Percentiles rank a stretch among this genome's conserved stretches.
Conservation (phyloP, 2,888 invertebrate genomes). For the Bruchidius siliquastri region DNA sequence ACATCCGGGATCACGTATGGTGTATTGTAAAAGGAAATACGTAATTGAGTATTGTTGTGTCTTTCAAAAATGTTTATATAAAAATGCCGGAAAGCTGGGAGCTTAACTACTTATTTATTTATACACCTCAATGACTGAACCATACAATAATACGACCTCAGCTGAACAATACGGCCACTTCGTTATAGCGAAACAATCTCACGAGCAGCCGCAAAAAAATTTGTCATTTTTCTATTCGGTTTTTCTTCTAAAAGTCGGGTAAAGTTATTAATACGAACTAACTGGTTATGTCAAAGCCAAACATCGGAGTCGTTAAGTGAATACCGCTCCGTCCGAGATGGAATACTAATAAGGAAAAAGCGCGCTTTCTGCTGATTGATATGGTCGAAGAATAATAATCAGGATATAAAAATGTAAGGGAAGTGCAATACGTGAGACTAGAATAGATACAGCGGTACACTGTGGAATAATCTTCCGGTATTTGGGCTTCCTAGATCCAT, state of each 20-base stretch:
- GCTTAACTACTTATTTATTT: no score
- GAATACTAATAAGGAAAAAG: constrained; percentile 49
- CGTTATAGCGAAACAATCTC: constrained; percentile 40
- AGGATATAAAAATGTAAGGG: constrained; percentile 16
- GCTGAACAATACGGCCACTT: constrained; percentile 6
- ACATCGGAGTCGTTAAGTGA: constrained; percentile 48
- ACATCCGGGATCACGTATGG: no score
- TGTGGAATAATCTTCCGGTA: no score
- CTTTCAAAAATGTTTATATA: no score
- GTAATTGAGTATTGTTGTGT: no score
- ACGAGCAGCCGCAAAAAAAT: constrained; percentile 40
- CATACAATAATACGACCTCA: constrained; percentile 9
- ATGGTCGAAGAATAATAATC: constrained; percentile 44
- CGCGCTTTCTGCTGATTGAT: constrained; percentile 41
- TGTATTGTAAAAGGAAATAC: no score
- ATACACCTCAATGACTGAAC: neutral
- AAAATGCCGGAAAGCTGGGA: no score
- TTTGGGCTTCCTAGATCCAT: no score
- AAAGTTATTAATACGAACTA: constrained; percentile 52
- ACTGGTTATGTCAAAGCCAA: constrained; percentile 53
- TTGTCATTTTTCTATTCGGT: constrained; percentile 49
- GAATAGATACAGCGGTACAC: neutral
- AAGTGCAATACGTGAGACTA: neutral
- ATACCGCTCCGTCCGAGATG: constrained; percentile 36
- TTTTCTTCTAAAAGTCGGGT: constrained; percentile 43